These are phyloP conservation scores for Heterodera filipjevi DNA, from an alignment of 2,888 invertebrate genomes.

Conservation along the genomic window DNA sequence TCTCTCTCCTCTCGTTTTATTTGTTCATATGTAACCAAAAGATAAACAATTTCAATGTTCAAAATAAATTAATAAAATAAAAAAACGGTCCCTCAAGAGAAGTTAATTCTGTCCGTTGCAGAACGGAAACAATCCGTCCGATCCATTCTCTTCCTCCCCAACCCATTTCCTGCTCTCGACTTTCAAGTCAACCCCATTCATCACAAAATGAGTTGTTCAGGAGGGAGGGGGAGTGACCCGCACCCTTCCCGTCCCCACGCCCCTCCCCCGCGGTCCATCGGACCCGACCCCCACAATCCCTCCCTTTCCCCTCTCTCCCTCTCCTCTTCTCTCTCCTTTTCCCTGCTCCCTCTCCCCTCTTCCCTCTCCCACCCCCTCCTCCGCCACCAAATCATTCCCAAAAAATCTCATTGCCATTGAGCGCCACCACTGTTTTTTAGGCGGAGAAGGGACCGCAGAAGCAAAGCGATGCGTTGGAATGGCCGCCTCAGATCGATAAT, in stretches of 20 bases:
- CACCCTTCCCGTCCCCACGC: background rate
- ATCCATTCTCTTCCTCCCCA: background rate
- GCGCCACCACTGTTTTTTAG: background rate
- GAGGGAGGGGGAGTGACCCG: background rate
- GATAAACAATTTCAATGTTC: no score
- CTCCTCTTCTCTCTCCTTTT: no score
- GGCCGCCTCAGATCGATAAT: background rate
- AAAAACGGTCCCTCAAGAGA: no score
- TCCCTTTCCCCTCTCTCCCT: background rate
- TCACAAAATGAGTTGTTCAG: background rate
- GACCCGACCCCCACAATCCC: background rate
- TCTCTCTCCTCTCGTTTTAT: no score
- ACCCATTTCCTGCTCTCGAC: background rate
- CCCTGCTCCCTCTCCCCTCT: background rate
- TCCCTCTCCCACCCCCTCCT: background rate
- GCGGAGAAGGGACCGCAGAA: background rate
- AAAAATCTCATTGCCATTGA: background rate
- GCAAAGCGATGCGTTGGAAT: background rate
- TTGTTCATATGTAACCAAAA: no score
- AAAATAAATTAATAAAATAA: no score
- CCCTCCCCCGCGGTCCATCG: background rate
- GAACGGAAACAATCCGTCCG: no score
- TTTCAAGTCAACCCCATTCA: background rate
- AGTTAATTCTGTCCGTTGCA: no score
- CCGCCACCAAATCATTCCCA: background rate